phyloP scores from a whole-genome alignment of 2,797 vertebrate genomes.

The Sebastes vulpes region DNA sequence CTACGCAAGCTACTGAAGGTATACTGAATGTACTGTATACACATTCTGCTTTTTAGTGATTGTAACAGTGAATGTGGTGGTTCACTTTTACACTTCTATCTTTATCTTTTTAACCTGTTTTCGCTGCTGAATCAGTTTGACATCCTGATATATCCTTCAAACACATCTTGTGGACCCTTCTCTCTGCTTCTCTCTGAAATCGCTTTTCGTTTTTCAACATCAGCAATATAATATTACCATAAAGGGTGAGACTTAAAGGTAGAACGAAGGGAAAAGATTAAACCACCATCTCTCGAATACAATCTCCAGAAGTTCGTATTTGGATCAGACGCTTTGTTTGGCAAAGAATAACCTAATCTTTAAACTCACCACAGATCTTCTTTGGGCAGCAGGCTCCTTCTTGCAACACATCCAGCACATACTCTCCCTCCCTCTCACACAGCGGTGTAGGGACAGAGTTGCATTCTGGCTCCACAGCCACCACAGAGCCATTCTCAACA shows the following conservation, averaged over 20 bases:
- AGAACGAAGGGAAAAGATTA: neutral
- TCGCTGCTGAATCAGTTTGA: no score
- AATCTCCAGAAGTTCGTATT: neutral
- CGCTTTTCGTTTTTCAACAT: neutral
- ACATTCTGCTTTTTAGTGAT: no score
- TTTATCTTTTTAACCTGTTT: no score
- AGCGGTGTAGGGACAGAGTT: slow-evolving; percentile 80
- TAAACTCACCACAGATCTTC: slow-evolving; percentile 92
- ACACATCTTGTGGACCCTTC: no score
- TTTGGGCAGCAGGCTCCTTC: slow-evolving; percentile 92
- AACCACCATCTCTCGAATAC: neutral
- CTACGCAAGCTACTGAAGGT: no score
- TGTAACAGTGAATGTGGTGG: no score
- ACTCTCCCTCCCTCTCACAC: slow-evolving; percentile 94
- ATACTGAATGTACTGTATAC: no score
- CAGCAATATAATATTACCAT: neutral
- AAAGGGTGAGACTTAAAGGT: neutral
- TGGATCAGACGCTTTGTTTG: neutral
- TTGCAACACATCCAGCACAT: slow-evolving; percentile 89
- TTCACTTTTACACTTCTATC: no score
- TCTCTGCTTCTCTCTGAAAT: no score
- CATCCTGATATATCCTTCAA: no score
- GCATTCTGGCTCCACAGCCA: slow-evolving; percentile 92
- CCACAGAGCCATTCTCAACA: slow-evolving; percentile 92
- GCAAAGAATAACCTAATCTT: neutral